Conservation (phyloP, 2,888 invertebrate species). For the Melinopterus prodromus region DNA sequence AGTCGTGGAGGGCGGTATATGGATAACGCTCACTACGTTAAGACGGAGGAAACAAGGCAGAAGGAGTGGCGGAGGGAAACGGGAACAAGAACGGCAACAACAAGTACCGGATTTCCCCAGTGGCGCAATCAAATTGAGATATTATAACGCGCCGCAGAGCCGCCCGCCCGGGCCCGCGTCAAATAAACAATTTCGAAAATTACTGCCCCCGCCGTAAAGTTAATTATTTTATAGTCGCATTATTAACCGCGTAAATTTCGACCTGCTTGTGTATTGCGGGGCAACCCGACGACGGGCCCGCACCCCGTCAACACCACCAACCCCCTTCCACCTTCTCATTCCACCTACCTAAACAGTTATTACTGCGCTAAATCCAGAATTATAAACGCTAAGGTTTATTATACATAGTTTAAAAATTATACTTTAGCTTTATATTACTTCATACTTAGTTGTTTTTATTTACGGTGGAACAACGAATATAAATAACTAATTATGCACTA, state of each 20-base stretch:
- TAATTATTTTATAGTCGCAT: conserved; percentile 35
- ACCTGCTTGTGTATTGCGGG: conserved; percentile 15
- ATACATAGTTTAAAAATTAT: background rate
- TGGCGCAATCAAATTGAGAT: conserved; percentile 31
- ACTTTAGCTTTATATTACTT: background rate
- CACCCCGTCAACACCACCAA: background rate
- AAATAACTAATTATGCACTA: too few species aligned
- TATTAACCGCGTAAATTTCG: conserved; percentile 35
- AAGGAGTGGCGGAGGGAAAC: background rate
- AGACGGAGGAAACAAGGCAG: conserved; percentile 16
- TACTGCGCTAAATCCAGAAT: background rate
- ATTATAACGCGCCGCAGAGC: conserved; percentile 16
- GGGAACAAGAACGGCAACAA: background rate
- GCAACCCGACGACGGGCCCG: conserved; percentile 13
- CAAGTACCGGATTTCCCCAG: conserved; percentile 13
- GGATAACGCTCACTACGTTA: background rate
- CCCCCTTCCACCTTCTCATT: background rate
- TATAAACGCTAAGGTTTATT: background rate
- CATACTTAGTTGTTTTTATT: too few species aligned
- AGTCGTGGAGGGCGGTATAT: too few species aligned
- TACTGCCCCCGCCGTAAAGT: conserved; percentile 25
- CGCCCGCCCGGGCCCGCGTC: background rate
- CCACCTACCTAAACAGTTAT: background rate
- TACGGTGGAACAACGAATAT: too few species aligned
- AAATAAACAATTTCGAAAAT: conserved; percentile 31